Percentiles rank a stretch among this genome's conserved stretches.
Conservation (phyloP, 2,113 vertebrate genomes). For the Platysteira castanea region DNA sequence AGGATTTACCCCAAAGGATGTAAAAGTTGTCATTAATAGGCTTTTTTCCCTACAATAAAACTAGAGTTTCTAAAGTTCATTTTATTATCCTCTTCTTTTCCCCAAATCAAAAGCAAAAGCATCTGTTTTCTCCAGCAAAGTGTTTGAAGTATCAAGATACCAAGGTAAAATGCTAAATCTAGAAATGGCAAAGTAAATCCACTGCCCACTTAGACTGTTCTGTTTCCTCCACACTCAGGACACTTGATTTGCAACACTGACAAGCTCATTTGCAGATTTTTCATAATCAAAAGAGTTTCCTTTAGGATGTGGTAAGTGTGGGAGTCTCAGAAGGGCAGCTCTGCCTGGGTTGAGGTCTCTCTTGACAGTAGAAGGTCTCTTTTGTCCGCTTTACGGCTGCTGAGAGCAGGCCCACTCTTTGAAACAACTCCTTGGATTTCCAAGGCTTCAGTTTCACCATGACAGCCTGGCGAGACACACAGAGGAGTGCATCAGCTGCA, state of each 20-base stretch:
- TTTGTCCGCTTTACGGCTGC: neutral
- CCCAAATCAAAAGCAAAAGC: neutral
- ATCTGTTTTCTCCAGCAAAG: neutral
- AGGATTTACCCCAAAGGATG: neutral
- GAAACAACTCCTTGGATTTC: neutral
- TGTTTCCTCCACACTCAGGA: neutral
- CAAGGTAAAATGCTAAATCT: neutral
- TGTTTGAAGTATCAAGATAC: neutral
- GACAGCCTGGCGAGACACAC: neutral
- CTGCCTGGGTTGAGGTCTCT: neutral
- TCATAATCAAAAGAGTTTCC: neutral
- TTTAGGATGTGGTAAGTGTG: neutral
- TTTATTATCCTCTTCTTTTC: neutral
- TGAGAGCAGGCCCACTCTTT: neutral
- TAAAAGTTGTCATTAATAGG: neutral
- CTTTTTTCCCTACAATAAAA: neutral
- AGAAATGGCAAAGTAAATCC: neutral
- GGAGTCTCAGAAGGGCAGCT: neutral
- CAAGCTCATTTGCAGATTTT: neutral
- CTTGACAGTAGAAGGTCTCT: neutral
- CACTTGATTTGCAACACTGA: neutral
- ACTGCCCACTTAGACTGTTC: neutral
- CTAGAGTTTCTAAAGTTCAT: neutral
- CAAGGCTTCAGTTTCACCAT: neutral
- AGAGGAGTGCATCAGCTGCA: neutral